Evolutionary conservation across 2,113 vertebrate genomes (phyloP), one percentile per base, ranked within the genome.

Genomic region (Cavia porcellus): DNA sequence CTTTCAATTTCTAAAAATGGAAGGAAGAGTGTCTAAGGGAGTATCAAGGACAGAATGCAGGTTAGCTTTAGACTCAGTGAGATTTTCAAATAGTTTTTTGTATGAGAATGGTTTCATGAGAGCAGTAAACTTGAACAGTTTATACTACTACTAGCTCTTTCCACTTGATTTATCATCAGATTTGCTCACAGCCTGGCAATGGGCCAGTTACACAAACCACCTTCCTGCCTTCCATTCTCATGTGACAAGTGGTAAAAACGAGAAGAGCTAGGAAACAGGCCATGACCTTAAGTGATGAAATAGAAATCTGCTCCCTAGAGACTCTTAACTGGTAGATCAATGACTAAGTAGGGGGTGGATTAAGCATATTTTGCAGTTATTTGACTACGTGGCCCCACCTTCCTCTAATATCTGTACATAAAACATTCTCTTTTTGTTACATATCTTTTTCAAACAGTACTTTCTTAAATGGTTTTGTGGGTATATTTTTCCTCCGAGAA

Each of bases 181-280:
- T 95, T 97, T 84, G 47, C 80, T 94, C 57, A 52, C 47, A 90
- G 81, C 70, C 64, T 96, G 84, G 87, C 96, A 94, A 64, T 66
- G 64, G 75, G 82, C 87, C 96, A 91, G 5, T 87, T 87, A 84
- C 32, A 93, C 59, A 86, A 93, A 52, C 81, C 77, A 15, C 80
- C 59, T 97, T 97, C 20, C 59, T 92, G 90, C 81, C 25, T 92
- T 92, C 85, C 61, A 22, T 84, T 90, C 42, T 79, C 19, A 15
- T 68, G 35, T 96, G 91, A 91, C 75, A 94, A 95, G 89, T 86
- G 42, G 62, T 91, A 64, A 90, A 91, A 87, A 84, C 93, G 57
- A 80, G 79, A 70, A 92, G 55, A 95, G 87, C 66, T 86, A 64
- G 86, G 77, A 86, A 96, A 47, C 79, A 96, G 83, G 92, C 82